Evolutionary conservation across 1,140 invertebrate species (phyloP).

Genomic region (Drosophila carrolli): DNA sequence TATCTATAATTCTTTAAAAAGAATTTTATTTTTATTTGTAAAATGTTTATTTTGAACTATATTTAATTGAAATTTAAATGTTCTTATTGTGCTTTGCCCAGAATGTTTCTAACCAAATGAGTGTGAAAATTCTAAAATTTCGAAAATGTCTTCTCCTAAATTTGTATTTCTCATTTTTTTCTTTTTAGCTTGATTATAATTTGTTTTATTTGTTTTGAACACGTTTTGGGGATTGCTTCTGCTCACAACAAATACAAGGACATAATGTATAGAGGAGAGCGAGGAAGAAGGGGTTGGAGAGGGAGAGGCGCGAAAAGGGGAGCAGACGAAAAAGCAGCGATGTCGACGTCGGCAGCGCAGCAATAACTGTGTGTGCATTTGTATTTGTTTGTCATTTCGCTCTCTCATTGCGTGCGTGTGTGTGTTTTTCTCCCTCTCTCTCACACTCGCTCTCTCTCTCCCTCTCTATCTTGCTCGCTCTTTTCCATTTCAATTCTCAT

Average conservation of each 20-base stretch:
- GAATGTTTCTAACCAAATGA: constrained; percentile 18
- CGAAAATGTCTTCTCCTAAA: constrained; percentile 21
- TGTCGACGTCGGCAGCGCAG: constrained; percentile 26
- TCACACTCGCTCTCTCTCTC: constrained; percentile 17
- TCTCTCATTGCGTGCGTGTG: constrained; percentile 43
- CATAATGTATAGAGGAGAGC: constrained; percentile 19
- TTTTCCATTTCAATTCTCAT: constrained; percentile 68
- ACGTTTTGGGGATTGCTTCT: constrained; percentile 58
- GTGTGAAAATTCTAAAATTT: constrained; percentile 33
- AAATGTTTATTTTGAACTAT: neutral
- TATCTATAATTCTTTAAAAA: no score
- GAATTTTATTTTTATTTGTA: neutral
- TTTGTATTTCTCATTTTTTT: constrained; percentile 14
- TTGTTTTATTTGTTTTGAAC: constrained; percentile 58
- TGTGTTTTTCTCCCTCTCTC: constrained; percentile 3
- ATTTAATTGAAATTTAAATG: constrained; percentile 1
- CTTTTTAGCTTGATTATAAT: constrained; percentile 34
- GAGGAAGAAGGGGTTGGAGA: constrained; percentile 13
- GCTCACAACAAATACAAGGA: constrained; percentile 57
- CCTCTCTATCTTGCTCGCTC: constrained; percentile 13
- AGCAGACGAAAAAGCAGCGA: constrained; percentile 6
- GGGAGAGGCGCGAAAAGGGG: constrained; percentile 16
- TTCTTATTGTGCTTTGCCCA: neutral
- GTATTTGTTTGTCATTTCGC: constrained; percentile 65
- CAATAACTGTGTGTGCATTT: constrained; percentile 17